Base-by-base conservation (phyloP, 2,888 invertebrate species). In the Nipponacmea schrenckii region DNA sequence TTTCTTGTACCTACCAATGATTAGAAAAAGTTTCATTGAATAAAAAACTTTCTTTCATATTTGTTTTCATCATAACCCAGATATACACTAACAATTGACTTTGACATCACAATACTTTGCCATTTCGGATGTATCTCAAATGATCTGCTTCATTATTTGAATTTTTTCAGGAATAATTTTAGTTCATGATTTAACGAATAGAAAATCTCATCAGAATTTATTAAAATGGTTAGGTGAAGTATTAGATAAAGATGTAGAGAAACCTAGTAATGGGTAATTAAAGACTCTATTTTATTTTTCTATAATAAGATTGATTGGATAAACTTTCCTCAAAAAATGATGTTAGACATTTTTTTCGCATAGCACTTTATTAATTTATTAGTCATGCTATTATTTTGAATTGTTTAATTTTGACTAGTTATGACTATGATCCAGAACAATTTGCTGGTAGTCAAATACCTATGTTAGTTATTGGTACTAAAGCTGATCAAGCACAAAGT, bases 161-260 rank as follows among this genome's bases (percentile, higher is more conserved):
- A 45, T 46, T 71, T 46, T 77, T 90, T 62, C 86, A 94, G 94
- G 94, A 74, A 94, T 98, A 48, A 96, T 99, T 81, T 91, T 99
- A 75, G 97, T 98, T 1, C 98, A 99, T 88, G 99, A 99, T 90
- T 91, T 98, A 84, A 96, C 96, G 7, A 99, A 99, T 89, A 92
- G 96, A 78, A 98, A 98, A 89, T 97, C 97, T 70, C 96, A 98
- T 88, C 93, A 94, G 74, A 97, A 98, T 90, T 91, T 98, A 74
- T 93, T 94, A 77, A 95, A 95, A 89, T 98, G 98, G 98, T 90
- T 98, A 1, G 92, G 94, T 63, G 97, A 98, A 90, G 94, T 97
- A 75, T 88, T 96, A 66, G 94, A 94, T 87, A 93, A 82, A 76
- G 88, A 85, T 62, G 74, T 75, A 50, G 69, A 76, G n/a, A 80